Conservation (phyloP, 2,113 vertebrate genomes). For the Tympanuchus pallidicinctus region DNA sequence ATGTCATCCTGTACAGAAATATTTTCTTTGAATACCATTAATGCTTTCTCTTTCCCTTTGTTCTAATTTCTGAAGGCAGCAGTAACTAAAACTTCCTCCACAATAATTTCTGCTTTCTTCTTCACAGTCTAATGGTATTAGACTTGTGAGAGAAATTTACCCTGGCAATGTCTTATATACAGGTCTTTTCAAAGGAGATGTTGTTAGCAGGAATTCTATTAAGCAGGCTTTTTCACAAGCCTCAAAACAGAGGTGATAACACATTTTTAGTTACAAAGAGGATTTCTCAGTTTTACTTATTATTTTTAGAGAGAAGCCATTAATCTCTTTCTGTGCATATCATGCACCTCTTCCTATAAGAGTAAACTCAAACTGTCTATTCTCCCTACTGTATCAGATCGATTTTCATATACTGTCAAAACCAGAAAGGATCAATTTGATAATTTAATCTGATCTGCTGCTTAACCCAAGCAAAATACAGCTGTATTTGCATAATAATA, state of each 20-base stretch:
- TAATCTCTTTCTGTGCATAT: constrained; percentile 19
- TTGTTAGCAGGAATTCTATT: constrained; percentile 60
- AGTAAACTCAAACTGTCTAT: not conserved
- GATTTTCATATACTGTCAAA: constrained; percentile 46
- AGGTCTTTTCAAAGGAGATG: constrained; percentile 62
- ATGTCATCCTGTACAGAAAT: constrained; percentile 74
- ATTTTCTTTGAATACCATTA: constrained; percentile 78
- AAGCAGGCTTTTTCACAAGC: constrained; percentile 40
- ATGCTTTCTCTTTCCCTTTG: constrained; percentile 69
- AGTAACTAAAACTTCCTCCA: constrained; percentile 70
- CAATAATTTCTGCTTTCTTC: constrained; percentile 76
- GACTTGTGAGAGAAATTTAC: constrained; percentile 71
- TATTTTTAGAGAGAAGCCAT: constrained; percentile 41
- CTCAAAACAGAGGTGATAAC: constrained; percentile 62
- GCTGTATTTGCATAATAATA: constrained; percentile 11
- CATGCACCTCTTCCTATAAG: not conserved
- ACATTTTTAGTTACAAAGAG: constrained; percentile 48
- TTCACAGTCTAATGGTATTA: constrained; percentile 70
- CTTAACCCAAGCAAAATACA: constrained; percentile 29
- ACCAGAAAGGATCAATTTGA: constrained; percentile 56
- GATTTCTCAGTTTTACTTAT: constrained; percentile 45
- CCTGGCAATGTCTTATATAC: constrained; percentile 68
- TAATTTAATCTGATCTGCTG: constrained; percentile 56
- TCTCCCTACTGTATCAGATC: constrained; percentile 13
- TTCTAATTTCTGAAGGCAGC: constrained; percentile 75